Base-by-base conservation (phyloP, 1,140 invertebrate species). In the Lethrus apterus region DNA sequence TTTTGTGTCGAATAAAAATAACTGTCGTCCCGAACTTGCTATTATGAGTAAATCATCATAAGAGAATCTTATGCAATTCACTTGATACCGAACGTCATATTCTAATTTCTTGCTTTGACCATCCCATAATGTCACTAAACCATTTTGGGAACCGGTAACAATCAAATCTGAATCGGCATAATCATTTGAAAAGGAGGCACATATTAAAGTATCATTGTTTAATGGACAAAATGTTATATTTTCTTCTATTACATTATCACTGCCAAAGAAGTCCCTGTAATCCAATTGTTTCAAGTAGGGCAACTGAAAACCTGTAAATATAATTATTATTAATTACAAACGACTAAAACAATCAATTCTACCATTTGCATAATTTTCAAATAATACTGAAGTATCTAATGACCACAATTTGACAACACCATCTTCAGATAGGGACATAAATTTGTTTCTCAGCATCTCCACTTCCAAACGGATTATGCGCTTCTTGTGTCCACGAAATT, bases 351-450 rank as follows among this genome's bases (percentile, higher is more conserved):
- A n/a, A n/a, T 36, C 40, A 20, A 30, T 32, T 48, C 24, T 41
- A 19, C 11, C 18, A 19, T 9, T 9, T 8, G 9, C 5, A 42
- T 21, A 17, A 11, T 29, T 26, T 20, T 24, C 21, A 13, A 23
- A 31, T 24, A 43, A 44, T n/a, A n/a, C n/a, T n/a, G n/a, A n/a
- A n/a, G n/a, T n/a, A n/a, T 2, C 29, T 10, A 52, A 20, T 10
- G 10, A 23, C 51, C 51, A 52, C 7, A 52, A 21, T 44, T 48
- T 41, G 9, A 46, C 46, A 18, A 10, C 17, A 21, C 51, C 51
- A 46, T 52, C 46, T n/a, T 49, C 46, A 35, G 46, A 52, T 19
- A 49, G 20, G n/a, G 51, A 52, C 2, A 52, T 11, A 21, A 52
- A 52, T 19, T 19, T 19, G 10, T 21, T 26, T 2, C 34, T 24